Conservation (phyloP, 2,797 vertebrate species). For the Mico argentatus region DNA sequence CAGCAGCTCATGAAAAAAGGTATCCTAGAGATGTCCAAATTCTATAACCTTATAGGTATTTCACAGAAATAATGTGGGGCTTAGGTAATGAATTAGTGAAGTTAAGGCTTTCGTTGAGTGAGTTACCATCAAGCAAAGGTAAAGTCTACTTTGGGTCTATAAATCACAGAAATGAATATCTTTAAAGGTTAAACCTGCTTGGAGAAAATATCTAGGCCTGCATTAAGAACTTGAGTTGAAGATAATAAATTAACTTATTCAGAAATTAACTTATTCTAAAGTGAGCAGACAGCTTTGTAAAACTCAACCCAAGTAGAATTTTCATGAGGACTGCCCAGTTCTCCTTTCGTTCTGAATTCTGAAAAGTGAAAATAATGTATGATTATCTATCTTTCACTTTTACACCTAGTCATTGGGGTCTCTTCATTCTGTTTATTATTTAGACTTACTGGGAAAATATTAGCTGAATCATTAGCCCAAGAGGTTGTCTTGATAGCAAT, state of each 20-base stretch:
- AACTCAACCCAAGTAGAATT: neutral
- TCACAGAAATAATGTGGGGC: neutral
- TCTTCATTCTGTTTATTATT: slow-evolving; percentile 7
- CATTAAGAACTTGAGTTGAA: slow-evolving; percentile 11
- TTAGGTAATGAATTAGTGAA: neutral
- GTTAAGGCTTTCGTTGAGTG: neutral
- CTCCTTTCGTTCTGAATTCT: neutral
- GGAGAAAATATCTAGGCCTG: neutral
- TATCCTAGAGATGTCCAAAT: neutral
- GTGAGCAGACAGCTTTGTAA: slow-evolving; percentile 21
- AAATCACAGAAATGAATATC: slow-evolving; percentile 35
- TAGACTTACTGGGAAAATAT: neutral
- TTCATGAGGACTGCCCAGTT: neutral
- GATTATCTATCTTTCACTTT: neutral
- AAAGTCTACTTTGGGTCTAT: slow-evolving; percentile 22
- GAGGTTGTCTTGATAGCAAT: neutral
- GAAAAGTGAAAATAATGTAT: neutral
- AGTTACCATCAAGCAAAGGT: neutral
- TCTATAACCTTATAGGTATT: neutral
- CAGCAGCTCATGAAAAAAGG: neutral
- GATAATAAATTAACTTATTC: neutral
- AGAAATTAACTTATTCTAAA: neutral
- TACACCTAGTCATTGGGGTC: neutral
- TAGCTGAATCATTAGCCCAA: neutral
- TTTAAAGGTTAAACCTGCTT: slow-evolving; percentile 13